Evolutionary conservation across 2,797 vertebrate species (phyloP), one percentile per base, ranked within the genome.

Genomic region (Enteromius trimaculatus): DNA sequence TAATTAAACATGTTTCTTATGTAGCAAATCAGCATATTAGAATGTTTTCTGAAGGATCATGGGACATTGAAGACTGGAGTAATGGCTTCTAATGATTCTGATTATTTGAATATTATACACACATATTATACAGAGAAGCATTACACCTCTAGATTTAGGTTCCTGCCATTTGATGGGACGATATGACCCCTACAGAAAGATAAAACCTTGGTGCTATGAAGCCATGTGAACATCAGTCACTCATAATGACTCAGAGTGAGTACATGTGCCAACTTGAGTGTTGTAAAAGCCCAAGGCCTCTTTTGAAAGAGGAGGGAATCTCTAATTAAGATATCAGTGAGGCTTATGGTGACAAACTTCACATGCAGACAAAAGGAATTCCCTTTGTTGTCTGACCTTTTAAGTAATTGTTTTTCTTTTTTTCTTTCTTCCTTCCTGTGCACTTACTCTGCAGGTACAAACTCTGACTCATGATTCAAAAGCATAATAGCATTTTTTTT

Each of bases 131-230:
- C 84, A 42, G 66, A 77, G 42, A 42, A 49, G 4, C 44, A 37
- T 72, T 31, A 3, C 16, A 51, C 26, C 10, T 4, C 26, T 53
- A 34, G 29, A 55, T 75, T n/a, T 13, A 3, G 44, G 3, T 76
- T 60, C 91, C 89, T 86, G 85, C 86, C 86, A 86, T 86, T 85
- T 75, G 11, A 78, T 88, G 88, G 89, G 87, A 87, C 88, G 88
- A 85, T 71, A 86, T 81, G 84, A 90, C 83, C 88, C 88, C 89
- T 87, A 77, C 62, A 31, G 60, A 79, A 77, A 68, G 16, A 77
- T 34, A 64, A 76, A 70, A 55, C 19, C 8, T 68, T 79, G 72
- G 77, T 64, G 42, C n/a, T 39, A 44, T 65, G 83, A 83, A 83
- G 72, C 58, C 62, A 44, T 72, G 82, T 80, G 77, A 72, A 77